Evolutionary conservation across 30 jellyfish, hydroid and myxozoan genomes (phyloP).

Genomic region (Sanderia malayensis): DNA sequence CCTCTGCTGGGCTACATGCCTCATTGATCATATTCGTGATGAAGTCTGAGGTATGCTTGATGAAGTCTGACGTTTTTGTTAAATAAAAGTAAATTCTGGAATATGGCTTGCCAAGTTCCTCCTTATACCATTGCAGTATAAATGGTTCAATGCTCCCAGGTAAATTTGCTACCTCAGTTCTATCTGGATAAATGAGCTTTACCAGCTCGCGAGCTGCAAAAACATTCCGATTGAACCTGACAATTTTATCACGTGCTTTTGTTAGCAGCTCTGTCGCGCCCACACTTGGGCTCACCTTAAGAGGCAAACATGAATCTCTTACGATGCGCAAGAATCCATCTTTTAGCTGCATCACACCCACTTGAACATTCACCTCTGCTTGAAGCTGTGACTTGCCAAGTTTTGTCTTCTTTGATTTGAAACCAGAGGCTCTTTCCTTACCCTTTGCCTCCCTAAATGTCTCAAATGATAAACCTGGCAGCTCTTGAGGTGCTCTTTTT

Average conservation of each 20-base stretch:
- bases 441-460: constrained; percentile 18
- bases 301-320: constrained; percentile 21
- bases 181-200: constrained; percentile 3
- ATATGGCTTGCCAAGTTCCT: constrained; percentile 36
- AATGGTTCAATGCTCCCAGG: constrained; percentile 34
- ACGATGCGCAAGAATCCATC: constrained; percentile 12
- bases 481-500: neutral
- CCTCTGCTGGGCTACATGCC: constrained; percentile 8
- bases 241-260: constrained; percentile 28
- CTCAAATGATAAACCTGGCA: constrained; percentile 16
- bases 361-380: constrained; percentile 6
- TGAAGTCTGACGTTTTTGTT: constrained; percentile 4
- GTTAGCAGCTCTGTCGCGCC: constrained; percentile 12
- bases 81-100: neutral
- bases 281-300: constrained; percentile 23
- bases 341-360: constrained; percentile 4
- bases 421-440: constrained; percentile 14
- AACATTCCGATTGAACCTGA: constrained; percentile 26
- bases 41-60: too few species aligned
- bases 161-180: constrained; percentile 17
- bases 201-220: neutral
- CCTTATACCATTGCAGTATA: constrained; percentile 15
- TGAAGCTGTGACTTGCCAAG: constrained; percentile 3
- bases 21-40: constrained; percentile 1
- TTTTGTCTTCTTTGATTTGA: constrained; percentile 4